Evolutionary conservation across 64 coral and sea anemone species (phyloP).

Genomic region (Montipora efflorescens): DNA sequence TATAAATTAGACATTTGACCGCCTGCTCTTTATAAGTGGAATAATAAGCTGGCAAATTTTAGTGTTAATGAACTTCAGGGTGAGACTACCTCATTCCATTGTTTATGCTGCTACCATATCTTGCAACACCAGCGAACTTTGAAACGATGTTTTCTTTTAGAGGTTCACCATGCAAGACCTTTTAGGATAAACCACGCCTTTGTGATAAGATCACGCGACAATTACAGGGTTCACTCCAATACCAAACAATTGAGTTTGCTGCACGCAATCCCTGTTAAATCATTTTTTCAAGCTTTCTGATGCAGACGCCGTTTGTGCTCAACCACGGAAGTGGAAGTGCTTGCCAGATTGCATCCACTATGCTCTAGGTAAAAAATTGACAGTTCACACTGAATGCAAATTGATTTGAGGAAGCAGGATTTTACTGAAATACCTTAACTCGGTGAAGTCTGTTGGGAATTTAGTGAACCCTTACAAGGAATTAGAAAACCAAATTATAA

Average conservation of each 20-base stretch:
- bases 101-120: not conserved
- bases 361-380: too few relatives aligned
- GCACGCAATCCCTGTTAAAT: not conserved
- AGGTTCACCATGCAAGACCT: not conserved
- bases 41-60: not conserved
- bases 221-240: not conserved
- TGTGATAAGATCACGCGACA: conserved; percentile 11
- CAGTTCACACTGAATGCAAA: too few relatives aligned
- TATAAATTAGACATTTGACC: not conserved
- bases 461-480: too few relatives aligned
- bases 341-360: too few relatives aligned
- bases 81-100: not conserved
- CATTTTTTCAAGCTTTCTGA: too few relatives aligned
- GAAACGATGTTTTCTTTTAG: not conserved
- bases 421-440: too few relatives aligned
- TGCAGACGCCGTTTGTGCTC: too few relatives aligned
- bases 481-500: too few relatives aligned
- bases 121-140: not conserved
- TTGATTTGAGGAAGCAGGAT: too few relatives aligned
- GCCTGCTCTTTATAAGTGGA: not conserved
- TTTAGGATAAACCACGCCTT: conserved; percentile 16
- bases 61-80: not conserved
- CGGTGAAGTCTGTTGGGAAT: too few relatives aligned
- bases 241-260: not conserved
- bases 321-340: too few relatives aligned